Evolutionary conservation across 1,140 invertebrate genomes (phyloP).

Genomic region (Araneus ventricosus): DNA sequence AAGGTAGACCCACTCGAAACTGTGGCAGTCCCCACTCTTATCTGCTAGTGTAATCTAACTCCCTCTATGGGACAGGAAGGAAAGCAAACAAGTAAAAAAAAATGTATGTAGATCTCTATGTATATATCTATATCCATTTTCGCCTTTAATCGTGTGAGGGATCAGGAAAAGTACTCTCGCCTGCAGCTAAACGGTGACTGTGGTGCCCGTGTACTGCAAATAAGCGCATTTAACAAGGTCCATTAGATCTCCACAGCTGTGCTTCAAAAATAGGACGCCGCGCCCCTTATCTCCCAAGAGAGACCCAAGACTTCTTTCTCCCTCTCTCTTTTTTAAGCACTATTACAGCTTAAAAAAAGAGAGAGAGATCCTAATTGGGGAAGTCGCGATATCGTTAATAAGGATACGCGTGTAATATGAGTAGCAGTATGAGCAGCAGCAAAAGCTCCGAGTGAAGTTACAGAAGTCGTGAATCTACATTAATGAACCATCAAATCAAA

Average conservation of each 20-base stretch:
- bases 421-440: not conserved
- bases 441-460: not conserved
- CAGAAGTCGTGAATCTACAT: not conserved
- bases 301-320: conserved; percentile 30
- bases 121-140: conserved; percentile 44
- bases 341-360: not conserved
- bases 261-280: conserved; percentile 44
- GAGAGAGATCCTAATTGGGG: conserved; percentile 42
- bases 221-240: conserved; percentile 74
- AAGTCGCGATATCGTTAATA: conserved; percentile 57
- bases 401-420: conserved; percentile 37
- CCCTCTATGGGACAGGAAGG: not conserved
- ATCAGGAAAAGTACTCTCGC: conserved; percentile 51
- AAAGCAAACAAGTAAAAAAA: not conserved
- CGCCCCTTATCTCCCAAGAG: conserved; percentile 20
- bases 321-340: not conserved
- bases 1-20: not conserved
- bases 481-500: not conserved
- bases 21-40: not conserved
- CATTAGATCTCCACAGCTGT: conserved; percentile 75
- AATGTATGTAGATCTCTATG: not conserved
- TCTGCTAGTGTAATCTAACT: conserved; percentile 29
- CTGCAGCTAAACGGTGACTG: conserved; percentile 61
- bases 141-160: conserved; percentile 55
- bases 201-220: conserved; percentile 66